A percentile compares a stretch with the other conserved stretches of the same genome.
phyloP scores from a whole-genome alignment of 1,140 invertebrate species.

The Liolophura sinensis region DNA sequence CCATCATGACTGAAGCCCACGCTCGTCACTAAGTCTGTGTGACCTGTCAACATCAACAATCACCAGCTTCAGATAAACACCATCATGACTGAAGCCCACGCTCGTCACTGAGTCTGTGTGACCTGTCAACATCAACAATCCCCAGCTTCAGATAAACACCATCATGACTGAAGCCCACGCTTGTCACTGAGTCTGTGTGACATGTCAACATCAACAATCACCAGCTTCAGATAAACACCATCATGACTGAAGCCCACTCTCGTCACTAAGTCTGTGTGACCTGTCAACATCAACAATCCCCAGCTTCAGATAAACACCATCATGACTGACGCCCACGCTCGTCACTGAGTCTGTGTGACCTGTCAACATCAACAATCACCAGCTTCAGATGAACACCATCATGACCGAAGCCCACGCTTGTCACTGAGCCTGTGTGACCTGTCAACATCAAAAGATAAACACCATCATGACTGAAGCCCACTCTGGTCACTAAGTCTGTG shows the following conservation, averaged over 20 bases:
- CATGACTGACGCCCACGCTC: slow-evolving; percentile 76
- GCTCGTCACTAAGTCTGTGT: slow-evolving; percentile 80
- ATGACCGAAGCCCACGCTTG: background rate
- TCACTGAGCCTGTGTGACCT: background rate
- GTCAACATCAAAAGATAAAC: no score
- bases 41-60: slow-evolving; percentile 36
- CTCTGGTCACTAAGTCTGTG: slow-evolving; percentile 81
- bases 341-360: slow-evolving; percentile 78
- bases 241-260: slow-evolving; percentile 79
- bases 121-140: slow-evolving; percentile 31
- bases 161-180: background rate
- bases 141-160: no score
- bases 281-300: slow-evolving; percentile 17
- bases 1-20: slow-evolving; percentile 80
- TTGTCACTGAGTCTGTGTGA: background rate
- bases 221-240: slow-evolving; percentile 60
- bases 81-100: slow-evolving; percentile 79
- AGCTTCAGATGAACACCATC: slow-evolving; percentile 60
- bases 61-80: slow-evolving; percentile 75
- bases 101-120: slow-evolving; percentile 80
- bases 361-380: slow-evolving; percentile 56
- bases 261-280: slow-evolving; percentile 78
- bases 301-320: slow-evolving; percentile 75
- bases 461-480: slow-evolving; percentile 79
- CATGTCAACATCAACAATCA: no score